A percentile compares a stretch with the other conserved stretches of the same genome.
These are phyloP conservation scores for Trinectes maculatus DNA, from an alignment of 2,113 vertebrate species.

Conservation along the genomic window DNA sequence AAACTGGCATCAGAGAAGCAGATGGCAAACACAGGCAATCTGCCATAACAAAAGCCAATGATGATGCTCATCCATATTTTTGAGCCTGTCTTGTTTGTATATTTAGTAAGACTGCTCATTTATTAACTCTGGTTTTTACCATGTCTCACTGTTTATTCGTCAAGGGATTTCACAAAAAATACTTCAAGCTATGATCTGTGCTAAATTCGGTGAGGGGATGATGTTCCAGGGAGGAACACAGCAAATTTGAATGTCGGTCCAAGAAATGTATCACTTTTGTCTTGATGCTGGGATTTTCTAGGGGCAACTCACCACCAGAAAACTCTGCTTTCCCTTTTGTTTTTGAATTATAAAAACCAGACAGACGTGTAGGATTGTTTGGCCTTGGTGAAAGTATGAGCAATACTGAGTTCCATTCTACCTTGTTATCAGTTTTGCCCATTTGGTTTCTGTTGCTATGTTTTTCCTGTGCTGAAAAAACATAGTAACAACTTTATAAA, in stretches of 20 bases:
- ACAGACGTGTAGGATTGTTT: neutral
- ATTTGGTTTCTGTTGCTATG: conserved; percentile 8
- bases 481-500: neutral
- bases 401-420: too few species aligned
- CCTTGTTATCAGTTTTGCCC: neutral
- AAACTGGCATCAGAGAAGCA: conserved; percentile 55
- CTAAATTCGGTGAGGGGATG: neutral
- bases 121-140: neutral
- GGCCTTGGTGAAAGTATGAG: neutral
- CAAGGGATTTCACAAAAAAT: neutral
- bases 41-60: conserved; percentile 40
- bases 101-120: conserved; percentile 28
- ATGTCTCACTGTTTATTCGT: neutral
- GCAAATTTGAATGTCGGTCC: neutral
- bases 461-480: conserved; percentile 2
- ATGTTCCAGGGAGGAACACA: neutral
- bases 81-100: conserved; percentile 3
- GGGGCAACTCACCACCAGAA: too few species aligned
- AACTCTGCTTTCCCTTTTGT: neutral
- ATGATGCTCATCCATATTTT: conserved; percentile 44
- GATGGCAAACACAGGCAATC: conserved; percentile 52
- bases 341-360: neutral
- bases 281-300: too few species aligned
- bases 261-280: too few species aligned
- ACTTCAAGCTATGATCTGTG: neutral